Evolutionary conservation across 2,113 vertebrate genomes (phyloP), one percentile per base, ranked within the genome.

Genomic region (Lophochroa leadbeateri): DNA sequence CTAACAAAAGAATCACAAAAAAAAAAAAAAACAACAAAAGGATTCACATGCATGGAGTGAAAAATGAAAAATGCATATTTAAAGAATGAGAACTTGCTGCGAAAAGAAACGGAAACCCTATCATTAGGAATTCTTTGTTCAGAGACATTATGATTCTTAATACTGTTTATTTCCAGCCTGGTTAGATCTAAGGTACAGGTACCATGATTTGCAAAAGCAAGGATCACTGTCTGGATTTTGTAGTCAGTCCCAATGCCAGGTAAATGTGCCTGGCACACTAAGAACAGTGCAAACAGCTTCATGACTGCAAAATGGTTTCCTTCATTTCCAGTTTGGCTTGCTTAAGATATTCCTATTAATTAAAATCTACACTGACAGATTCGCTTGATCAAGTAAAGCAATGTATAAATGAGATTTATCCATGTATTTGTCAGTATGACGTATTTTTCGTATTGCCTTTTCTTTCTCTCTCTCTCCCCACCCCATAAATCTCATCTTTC

Each of bases 111-210:
- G 4, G 4, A 58, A 65, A 12, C 9, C 21, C 3, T 33, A 29
- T 15, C 1, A 2, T 29, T 44, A 47, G 3, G 6, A 61, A 60
- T 4, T 0, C 4, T 37, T 89, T 79, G 5, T 46, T 67, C 41
- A 44, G 1, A 27, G 23, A 16, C 3, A 15, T 50, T 64, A 70
- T 24, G 16, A 46, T 43, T 43, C 28, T 25, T 75, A 41, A 65
- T 31, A 46, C 11, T 61, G 25, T 37, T 93, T 53, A 41, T 88
- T 82, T 89, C 53, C 23, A 85, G 3, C 11, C 17, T 6, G 0
- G 55, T 85, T 35, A 71, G 63, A 44, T 68, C 60, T 29, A 39
- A 50, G 17, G 20, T 60, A 29, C 4, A 39, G 13, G 2, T 70
- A 19, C 17, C 27, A 20, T n/a, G 37, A 47, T 90, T 90, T 74